Evolutionary conservation across 2,113 vertebrate genomes (phyloP), one percentile per base, ranked within the genome.

Genomic region (Phyllopteryx taeniolatus): DNA sequence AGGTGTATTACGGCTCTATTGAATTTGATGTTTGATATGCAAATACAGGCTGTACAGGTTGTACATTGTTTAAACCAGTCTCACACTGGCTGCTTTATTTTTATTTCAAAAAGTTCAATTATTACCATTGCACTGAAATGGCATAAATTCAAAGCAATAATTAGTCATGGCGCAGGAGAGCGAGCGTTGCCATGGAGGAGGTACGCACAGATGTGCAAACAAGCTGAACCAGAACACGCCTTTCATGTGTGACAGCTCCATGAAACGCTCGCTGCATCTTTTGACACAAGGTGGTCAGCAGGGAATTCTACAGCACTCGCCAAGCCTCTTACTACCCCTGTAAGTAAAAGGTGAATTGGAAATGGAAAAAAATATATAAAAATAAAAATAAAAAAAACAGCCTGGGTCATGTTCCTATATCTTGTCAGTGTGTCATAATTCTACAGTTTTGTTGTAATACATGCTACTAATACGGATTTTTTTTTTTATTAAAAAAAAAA

Each of bases 121-220:
- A 74, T 61, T 84, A 47, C 68, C 77, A 83, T 88, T 86, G 75
- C 70, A 85, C 63, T 71, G 64, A 84, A 86, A 86, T 67, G 70
- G 83, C 79, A 87, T 88, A 78, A 79, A 84, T 69, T 89, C 83
- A 88, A 89, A 87, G 85, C 83, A 83, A 69, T 88, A 86, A 90
- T 89, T 78, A 86, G 79, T 46, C 59, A 10, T 39, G 8, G 44
- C 74, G 67, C 66, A 75, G 54, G 70, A 79, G 81, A 77, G 64
- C 46, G 51, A 69, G 74, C 22, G 79, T 86, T 88, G 79, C 87
- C 74, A 83, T 83, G 82, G 83, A 44, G 75, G 72, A 70, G 63
- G 33, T 33, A 62, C 74, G 8, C 56, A 68, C 64, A 49, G 49
- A 44, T 71, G 53, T 68, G 71, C 71, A 73, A 47, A 62, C 56